Evolutionary conservation across 2,888 invertebrate genomes (phyloP).

Genomic region (Troides helena): DNA sequence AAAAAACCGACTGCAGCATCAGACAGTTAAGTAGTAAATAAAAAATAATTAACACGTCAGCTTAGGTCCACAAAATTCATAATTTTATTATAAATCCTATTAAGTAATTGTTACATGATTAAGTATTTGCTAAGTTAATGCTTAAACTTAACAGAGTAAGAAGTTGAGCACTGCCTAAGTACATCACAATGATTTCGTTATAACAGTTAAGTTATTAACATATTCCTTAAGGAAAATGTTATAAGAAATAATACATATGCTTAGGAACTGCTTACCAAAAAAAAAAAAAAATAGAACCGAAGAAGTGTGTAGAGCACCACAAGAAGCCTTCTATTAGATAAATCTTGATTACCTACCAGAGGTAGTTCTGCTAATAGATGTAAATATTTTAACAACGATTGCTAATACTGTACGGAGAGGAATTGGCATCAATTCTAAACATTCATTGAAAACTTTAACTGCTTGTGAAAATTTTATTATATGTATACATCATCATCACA

Average conservation of each 20-base stretch:
- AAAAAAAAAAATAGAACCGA: slow-evolving; percentile 10
- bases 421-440: neutral
- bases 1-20: too few species aligned
- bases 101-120: slow-evolving; percentile 29
- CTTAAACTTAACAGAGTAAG: slow-evolving; percentile 30
- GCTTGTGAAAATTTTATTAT: neutral
- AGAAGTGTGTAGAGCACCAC: slow-evolving; percentile 21
- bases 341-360: neutral
- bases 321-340: neutral
- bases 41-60: slow-evolving; percentile 4
- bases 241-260: slow-evolving; percentile 21
- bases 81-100: slow-evolving; percentile 28
- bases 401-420: neutral
- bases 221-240: slow-evolving; percentile 13
- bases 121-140: slow-evolving; percentile 25
- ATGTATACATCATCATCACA: neutral
- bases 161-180: slow-evolving; percentile 37
- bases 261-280: slow-evolving; percentile 29
- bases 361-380: too few species aligned
- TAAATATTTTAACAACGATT: neutral
- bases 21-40: neutral
- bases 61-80: slow-evolving; percentile 12
- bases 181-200: slow-evolving; percentile 33
- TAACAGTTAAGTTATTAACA: slow-evolving; percentile 15
- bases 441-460: neutral